Evolutionary conservation across 2,888 invertebrate genomes (phyloP).

Genomic region (Hecatera dysodea): DNA sequence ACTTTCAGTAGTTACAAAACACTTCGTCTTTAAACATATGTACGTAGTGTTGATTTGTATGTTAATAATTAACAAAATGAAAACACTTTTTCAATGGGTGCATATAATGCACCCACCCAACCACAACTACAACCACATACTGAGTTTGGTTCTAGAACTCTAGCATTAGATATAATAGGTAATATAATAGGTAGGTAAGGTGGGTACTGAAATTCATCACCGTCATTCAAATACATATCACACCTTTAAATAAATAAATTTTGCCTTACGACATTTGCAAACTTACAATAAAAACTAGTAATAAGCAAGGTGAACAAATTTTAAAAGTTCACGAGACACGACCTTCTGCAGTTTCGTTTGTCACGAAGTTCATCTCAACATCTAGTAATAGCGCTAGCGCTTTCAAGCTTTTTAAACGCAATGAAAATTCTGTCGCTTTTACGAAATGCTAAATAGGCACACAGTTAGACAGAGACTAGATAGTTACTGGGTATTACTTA

Average conservation of each 20-base stretch:
- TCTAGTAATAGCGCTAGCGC: conserved; percentile 55
- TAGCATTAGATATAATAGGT: conserved; percentile 24
- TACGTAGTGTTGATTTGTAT: background rate
- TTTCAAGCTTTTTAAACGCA: conserved; percentile 45
- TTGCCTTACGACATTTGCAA: conserved; percentile 57
- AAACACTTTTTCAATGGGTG: background rate
- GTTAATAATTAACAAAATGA: background rate
- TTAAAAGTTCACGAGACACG: conserved; percentile 84
- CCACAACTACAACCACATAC: background rate
- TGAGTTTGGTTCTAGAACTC: background rate
- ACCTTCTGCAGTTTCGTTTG: conserved; percentile 74
- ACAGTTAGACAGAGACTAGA: conserved; percentile 52
- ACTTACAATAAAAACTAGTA: conserved; percentile 64
- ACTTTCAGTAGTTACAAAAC: conserved; percentile 33
- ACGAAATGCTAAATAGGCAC: conserved; percentile 52
- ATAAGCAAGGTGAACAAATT: conserved; percentile 78
- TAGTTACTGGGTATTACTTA: conserved; percentile 60
- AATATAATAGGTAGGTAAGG: background rate
- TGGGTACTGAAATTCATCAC: background rate
- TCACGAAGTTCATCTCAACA: conserved; percentile 75
- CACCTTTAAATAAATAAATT: conserved; percentile 32
- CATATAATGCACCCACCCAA: background rate
- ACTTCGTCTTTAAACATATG: background rate
- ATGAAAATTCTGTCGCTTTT: conserved; percentile 54
- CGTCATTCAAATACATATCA: conserved; percentile 5